Conservation (phyloP, 2,888 invertebrate species). For the Camponotus fellah region DNA sequence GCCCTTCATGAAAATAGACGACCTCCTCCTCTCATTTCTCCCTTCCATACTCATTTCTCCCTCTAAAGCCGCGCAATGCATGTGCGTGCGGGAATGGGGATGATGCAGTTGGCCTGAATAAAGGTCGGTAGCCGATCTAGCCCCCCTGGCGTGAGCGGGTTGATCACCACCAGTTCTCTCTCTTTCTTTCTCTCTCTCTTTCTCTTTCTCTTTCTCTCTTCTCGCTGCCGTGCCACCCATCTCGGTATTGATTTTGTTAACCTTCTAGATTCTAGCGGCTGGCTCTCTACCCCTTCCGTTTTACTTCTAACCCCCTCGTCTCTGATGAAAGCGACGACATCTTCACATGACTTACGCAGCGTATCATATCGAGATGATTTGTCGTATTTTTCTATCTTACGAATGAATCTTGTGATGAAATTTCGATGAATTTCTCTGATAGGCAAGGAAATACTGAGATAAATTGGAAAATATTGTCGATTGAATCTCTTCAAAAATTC, state of each 20-base stretch:
- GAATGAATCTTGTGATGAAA: neutral
- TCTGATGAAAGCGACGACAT: constrained; percentile 55
- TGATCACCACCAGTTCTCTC: constrained; percentile 67
- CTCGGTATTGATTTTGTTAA: constrained; percentile 82
- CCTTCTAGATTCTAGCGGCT: constrained; percentile 78
- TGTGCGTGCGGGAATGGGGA: constrained; percentile 79
- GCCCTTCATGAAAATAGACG: constrained; percentile 77
- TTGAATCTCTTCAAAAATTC: neutral
- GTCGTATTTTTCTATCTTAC: constrained; percentile 12
- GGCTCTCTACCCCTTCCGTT: constrained; percentile 59
- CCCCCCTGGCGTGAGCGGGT: constrained; percentile 75
- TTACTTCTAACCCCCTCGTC: constrained; percentile 48
- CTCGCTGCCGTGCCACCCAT: constrained; percentile 67
- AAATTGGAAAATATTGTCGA: neutral
- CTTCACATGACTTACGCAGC: constrained; percentile 45
- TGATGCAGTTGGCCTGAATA: constrained; percentile 84
- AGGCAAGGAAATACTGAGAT: neutral
- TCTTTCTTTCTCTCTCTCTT: constrained; percentile 70
- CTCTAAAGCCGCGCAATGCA: constrained; percentile 47
- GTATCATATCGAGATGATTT: neutral
- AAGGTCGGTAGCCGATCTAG: constrained; percentile 85
- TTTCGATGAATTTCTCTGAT: neutral
- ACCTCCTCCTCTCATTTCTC: constrained; percentile 57
- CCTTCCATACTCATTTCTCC: constrained; percentile 31
- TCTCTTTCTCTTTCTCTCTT: constrained; percentile 64